Conservation (phyloP, 2,888 invertebrate genomes). For the Antitype chi region DNA sequence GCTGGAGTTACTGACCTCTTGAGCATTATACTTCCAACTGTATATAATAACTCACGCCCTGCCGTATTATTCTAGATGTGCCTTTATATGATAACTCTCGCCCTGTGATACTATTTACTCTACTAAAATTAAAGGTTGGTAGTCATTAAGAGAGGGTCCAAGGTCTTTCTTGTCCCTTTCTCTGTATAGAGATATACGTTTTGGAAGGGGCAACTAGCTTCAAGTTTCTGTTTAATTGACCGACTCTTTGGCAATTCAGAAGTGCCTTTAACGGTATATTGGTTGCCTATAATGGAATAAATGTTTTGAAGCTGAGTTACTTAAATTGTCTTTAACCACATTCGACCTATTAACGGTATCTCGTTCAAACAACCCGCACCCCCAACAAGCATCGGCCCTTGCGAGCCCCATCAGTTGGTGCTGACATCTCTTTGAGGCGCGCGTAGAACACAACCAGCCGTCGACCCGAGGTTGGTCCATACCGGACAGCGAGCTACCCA, state of each 20-base stretch:
- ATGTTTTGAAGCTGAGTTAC: not conserved
- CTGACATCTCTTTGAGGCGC: too few relatives aligned
- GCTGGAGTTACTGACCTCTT: not conserved
- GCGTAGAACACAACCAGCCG: too few relatives aligned
- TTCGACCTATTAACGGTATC: too few relatives aligned
- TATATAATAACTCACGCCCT: not conserved
- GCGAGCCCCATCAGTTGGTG: too few relatives aligned
- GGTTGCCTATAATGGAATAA: not conserved
- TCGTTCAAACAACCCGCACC: too few relatives aligned
- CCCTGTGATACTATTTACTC: not conserved
- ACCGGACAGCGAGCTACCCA: too few relatives aligned
- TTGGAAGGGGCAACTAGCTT: not conserved
- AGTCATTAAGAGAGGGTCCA: not conserved
- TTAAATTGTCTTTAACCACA: not conserved
- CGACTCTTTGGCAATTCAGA: not conserved
- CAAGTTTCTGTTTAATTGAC: not conserved
- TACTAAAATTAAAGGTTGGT: not conserved
- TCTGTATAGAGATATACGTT: not conserved
- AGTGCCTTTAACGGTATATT: not conserved
- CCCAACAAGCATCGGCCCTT: too few relatives aligned
- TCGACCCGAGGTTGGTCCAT: too few relatives aligned
- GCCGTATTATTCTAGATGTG: too few relatives aligned
- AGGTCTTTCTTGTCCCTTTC: not conserved
- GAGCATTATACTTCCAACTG: not conserved
- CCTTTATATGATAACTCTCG: too few relatives aligned